Percentiles rank a stretch among this genome's conserved stretches.
phyloP scores from a whole-genome alignment of 2,113 vertebrate species.

The Leptocoma aspasia region DNA sequence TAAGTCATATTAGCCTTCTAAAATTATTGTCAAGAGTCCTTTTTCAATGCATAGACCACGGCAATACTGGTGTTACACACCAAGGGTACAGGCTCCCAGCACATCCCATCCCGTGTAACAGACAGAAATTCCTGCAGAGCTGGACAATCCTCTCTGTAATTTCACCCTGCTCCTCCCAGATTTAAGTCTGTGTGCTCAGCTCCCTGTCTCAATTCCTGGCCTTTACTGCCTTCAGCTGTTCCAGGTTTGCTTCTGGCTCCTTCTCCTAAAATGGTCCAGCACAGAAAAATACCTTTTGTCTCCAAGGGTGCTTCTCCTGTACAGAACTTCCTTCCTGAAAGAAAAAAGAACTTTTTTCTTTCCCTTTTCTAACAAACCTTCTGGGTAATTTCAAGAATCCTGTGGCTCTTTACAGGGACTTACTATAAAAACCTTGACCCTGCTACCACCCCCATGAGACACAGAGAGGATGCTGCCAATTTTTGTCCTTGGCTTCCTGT shows the following conservation, averaged over 20 bases:
- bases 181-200: neutral
- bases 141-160: neutral
- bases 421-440: neutral
- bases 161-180: neutral
- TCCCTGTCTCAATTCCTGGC: neutral
- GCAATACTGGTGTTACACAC: neutral
- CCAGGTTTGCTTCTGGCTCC: neutral
- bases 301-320: neutral
- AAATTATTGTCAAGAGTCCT: too few species aligned
- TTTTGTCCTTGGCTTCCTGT: neutral
- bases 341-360: neutral
- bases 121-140: neutral
- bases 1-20: too few species aligned
- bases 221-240: neutral
- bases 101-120: rapidly evolving
- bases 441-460: neutral
- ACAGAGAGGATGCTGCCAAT: neutral
- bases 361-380: neutral
- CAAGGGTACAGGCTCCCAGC: rapidly evolving
- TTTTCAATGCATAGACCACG: too few species aligned
- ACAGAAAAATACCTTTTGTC: neutral
- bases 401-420: neutral
- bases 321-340: neutral
- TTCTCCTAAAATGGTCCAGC: neutral
- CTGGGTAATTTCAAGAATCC: neutral